Evolutionary conservation across 2,888 invertebrate genomes (phyloP).

Genomic region (Leptopterna dolabrata): DNA sequence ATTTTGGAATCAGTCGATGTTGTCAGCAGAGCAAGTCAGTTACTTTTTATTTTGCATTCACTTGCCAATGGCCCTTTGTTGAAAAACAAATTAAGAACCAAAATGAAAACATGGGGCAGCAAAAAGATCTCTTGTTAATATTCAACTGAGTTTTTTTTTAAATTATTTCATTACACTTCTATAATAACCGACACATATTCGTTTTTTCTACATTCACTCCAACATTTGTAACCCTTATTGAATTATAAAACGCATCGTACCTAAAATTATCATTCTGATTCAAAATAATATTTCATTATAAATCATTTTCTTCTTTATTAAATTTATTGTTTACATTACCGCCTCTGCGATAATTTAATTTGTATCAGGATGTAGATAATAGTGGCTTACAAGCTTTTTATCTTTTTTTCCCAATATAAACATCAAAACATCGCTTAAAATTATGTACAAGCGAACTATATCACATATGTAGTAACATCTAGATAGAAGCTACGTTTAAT

Average conservation of each 20-base stretch:
- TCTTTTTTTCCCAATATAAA: constrained; percentile 41
- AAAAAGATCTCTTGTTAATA: background rate
- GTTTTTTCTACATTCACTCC: constrained; percentile 38
- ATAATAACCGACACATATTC: background rate
- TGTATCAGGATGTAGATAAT: constrained; percentile 35
- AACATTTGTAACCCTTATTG: constrained; percentile 48
- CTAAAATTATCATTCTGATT: constrained; percentile 58
- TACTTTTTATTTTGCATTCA: constrained; percentile 41
- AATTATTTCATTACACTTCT: background rate
- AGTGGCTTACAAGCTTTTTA: constrained; percentile 50
- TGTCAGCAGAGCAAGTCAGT: constrained; percentile 50
- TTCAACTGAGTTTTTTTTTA: background rate
- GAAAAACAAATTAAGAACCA: background rate
- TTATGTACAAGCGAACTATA: constrained; percentile 59
- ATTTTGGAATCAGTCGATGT: constrained; percentile 60
- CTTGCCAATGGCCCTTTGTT: background rate
- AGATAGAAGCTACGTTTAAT: constrained; percentile 57
- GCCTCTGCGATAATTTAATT: constrained; percentile 21
- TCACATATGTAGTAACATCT: constrained; percentile 60
- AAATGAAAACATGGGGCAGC: background rate
- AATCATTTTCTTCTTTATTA: constrained; percentile 39
- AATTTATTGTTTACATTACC: constrained; percentile 47
- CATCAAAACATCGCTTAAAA: constrained; percentile 59
- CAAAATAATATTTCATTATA: constrained; percentile 58
- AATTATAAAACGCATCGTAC: constrained; percentile 58